Base-by-base conservation (phyloP, 2,113 vertebrate species). In the Holacanthus passer region DNA sequence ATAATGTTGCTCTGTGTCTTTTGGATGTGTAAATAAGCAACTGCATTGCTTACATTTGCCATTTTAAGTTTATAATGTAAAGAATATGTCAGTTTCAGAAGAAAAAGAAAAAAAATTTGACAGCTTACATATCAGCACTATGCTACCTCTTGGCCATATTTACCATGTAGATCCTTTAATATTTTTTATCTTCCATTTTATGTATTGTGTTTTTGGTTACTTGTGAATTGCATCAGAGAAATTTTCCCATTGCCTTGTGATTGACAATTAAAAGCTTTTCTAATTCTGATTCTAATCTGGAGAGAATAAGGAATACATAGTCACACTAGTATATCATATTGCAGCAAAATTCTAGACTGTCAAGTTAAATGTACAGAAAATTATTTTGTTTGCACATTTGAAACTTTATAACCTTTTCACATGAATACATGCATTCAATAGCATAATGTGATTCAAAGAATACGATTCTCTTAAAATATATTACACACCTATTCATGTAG, bases 401-500 rank as follows among this genome's bases (percentile, higher is more conserved):
- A 22, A 65, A 19, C 43, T 1, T 1, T 45, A 27, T 13, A 53
- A 24, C 16, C 10, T 32, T 35, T 19, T 16, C 50, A 17, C 12
- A 24, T 37, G 43, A 16, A 45, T 17, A 41, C 14, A 24, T 70
- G 60, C 35, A 14, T 71, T 69, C 29, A 68, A 29, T 5, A 10
- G 71, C 22, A 55, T 9, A 24, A 19, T 53, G 41, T 58, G 24
- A 67, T 37, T 56, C 17, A 58, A 81, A 76, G 0, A 39, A 58
- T 35, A 53, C 14, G 19, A 19, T 56, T 13, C 47, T 59, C 32
- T 56, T 66, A 47, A 82, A 82, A 72, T 58, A 59, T 48, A 84
- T 80, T 74, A 72, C 62, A 75, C 45, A 66, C 41, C 59, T 79
- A 58, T 88, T 84, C 64, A 37, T 69, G 76, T 64, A n/a, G n/a